A percentile compares a stretch with the other conserved stretches of the same genome.
Evolutionary conservation across 2,113 vertebrate genomes (phyloP).

Genomic region (Herpetotheres cachinnans): DNA sequence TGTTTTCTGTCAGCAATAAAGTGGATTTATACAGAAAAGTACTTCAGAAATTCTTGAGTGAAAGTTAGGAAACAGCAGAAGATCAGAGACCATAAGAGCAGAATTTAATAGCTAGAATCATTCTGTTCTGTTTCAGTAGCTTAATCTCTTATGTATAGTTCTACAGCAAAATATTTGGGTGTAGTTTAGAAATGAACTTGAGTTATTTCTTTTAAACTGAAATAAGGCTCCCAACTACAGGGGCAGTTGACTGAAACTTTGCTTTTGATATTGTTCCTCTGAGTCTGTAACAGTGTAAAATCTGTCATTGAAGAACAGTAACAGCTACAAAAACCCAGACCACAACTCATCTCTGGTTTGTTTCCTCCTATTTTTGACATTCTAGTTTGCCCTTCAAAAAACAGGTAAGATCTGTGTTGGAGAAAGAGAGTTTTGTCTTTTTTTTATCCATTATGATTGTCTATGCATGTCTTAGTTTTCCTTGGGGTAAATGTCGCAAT

Average conservation of each 20-base stretch:
- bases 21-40: neutral
- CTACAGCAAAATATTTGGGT: neutral
- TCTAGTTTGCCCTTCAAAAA: neutral
- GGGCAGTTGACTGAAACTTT: neutral
- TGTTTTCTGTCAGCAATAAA: neutral
- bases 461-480: neutral
- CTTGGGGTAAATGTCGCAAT: neutral
- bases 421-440: neutral
- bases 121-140: neutral
- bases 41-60: neutral
- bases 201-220: neutral
- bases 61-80: neutral
- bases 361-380: neutral
- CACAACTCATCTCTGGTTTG: neutral
- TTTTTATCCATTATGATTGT: neutral
- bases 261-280: neutral
- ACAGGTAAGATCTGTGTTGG: neutral
- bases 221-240: neutral
- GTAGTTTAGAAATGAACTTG: neutral
- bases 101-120: neutral
- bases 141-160: neutral
- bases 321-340: neutral
- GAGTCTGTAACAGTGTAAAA: neutral
- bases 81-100: neutral
- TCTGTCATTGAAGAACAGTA: rapidly evolving